These are phyloP conservation scores for Lagodon rhomboides DNA, from an alignment of 2,797 vertebrate genomes.

Conservation along the genomic window DNA sequence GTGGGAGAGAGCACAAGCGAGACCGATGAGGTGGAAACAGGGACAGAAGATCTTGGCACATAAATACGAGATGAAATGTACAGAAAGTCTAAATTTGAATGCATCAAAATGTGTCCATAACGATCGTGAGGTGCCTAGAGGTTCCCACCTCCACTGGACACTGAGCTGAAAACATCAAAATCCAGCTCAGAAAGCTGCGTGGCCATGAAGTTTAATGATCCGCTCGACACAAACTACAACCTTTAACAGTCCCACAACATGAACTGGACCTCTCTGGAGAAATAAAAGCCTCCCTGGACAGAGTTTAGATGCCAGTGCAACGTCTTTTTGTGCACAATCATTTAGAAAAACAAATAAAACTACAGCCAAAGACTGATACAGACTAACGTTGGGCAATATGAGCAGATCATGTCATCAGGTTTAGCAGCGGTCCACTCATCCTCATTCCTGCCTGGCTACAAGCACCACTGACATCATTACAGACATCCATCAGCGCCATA, in stretches of 20 bases:
- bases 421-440: constrained; percentile 22
- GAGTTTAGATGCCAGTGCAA: constrained; percentile 2
- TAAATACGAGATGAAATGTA: no score
- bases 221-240: constrained; percentile 25
- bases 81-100: no score
- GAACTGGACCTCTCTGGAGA: constrained; percentile 17
- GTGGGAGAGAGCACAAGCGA: rapidly evolving
- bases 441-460: constrained; percentile 8
- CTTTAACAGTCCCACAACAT: constrained; percentile 18
- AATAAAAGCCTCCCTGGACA: constrained; percentile 10
- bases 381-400: neutral
- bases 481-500: constrained; percentile 12
- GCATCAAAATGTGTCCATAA: no score
- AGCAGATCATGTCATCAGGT: constrained; percentile 18
- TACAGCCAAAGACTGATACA: constrained; percentile 22
- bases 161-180: constrained; percentile 18
- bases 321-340: constrained; percentile 34
- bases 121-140: no score
- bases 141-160: neutral
- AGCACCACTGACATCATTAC: constrained; percentile 3
- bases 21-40: no score
- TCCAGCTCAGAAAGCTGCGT: neutral
- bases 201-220: constrained; percentile 30
- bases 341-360: constrained; percentile 20
- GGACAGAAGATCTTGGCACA: neutral